These are phyloP conservation scores for Colletes gigas DNA, from an alignment of 1,140 invertebrate species.

Conservation along the genomic window DNA sequence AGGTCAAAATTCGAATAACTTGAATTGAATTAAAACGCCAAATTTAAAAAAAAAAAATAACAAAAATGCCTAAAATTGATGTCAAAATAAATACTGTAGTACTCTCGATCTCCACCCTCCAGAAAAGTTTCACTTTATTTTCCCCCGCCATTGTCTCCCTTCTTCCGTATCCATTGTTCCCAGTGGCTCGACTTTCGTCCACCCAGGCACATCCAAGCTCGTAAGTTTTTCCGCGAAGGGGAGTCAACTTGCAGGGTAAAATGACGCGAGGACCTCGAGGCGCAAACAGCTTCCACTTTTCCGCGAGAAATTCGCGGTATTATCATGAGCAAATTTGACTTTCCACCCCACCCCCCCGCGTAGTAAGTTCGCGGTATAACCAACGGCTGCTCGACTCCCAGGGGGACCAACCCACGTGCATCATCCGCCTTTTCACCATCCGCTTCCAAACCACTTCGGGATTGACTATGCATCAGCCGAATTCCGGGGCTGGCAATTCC, in stretches of 20 bases:
- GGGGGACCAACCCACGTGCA: slow-evolving; percentile 34
- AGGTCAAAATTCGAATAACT: too few relatives aligned
- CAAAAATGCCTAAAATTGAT: too few relatives aligned
- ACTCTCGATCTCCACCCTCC: too few relatives aligned
- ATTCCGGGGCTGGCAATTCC: slow-evolving; percentile 43
- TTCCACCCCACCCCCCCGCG: slow-evolving; percentile 43
- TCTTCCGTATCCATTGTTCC: background rate
- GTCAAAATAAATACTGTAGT: too few relatives aligned
- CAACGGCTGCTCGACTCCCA: slow-evolving; percentile 25
- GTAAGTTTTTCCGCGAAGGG: slow-evolving; percentile 40
- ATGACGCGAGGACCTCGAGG: background rate
- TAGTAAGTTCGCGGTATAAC: slow-evolving; percentile 39
- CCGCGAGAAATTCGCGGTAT: slow-evolving; percentile 62
- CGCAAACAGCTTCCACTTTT: slow-evolving; percentile 65
- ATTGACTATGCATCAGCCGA: slow-evolving; percentile 73
- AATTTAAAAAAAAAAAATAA: too few relatives aligned
- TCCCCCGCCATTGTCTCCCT: too few relatives aligned
- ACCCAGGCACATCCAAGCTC: background rate
- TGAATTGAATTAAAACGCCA: too few relatives aligned
- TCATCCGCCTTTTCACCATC: slow-evolving; percentile 52
- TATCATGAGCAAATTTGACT: slow-evolving; percentile 76
- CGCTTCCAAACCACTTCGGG: slow-evolving; percentile 48
- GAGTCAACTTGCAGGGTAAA: slow-evolving; percentile 9
- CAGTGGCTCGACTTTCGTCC: background rate
- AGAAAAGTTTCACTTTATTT: too few relatives aligned